Conservation (phyloP, 2,888 invertebrate genomes). For the Rhaphigaster nebulosa region DNA sequence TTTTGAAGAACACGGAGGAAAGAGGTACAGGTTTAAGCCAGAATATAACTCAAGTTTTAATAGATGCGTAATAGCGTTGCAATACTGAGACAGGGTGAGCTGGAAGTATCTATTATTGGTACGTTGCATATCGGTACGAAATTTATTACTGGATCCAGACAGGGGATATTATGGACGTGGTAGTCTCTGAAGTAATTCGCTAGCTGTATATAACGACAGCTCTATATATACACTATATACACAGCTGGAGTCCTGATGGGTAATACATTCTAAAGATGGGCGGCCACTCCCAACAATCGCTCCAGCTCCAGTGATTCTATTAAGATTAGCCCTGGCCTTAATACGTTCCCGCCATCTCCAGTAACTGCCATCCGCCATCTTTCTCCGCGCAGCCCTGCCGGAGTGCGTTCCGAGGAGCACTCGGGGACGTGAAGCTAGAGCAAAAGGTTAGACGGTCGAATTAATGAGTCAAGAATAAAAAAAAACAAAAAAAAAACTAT, state of each 20-base stretch:
- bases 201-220: conserved; percentile 2
- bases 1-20: neutral
- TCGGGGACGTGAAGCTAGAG: neutral
- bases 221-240: conserved; percentile 20
- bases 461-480: too few species aligned
- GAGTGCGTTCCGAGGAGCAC: neutral
- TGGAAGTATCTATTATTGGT: conserved; percentile 15
- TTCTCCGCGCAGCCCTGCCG: neutral
- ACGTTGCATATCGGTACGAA: neutral
- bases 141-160: neutral
- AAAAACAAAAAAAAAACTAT: too few species aligned
- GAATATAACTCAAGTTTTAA: conserved; percentile 18
- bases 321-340: conserved; percentile 48
- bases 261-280: conserved; percentile 49
- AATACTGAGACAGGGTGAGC: neutral
- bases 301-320: conserved; percentile 44
- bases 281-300: conserved; percentile 42
- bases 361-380: conserved; percentile 29
- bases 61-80: conserved; percentile 12
- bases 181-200: neutral
- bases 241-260: conserved; percentile 2
- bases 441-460: too few species aligned
- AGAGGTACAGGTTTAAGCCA: neutral
- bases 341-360: conserved; percentile 6
- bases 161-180: neutral